These are phyloP conservation scores for Mus spretus DNA, from an alignment of 2,797 vertebrate species.

Conservation along the genomic window DNA sequence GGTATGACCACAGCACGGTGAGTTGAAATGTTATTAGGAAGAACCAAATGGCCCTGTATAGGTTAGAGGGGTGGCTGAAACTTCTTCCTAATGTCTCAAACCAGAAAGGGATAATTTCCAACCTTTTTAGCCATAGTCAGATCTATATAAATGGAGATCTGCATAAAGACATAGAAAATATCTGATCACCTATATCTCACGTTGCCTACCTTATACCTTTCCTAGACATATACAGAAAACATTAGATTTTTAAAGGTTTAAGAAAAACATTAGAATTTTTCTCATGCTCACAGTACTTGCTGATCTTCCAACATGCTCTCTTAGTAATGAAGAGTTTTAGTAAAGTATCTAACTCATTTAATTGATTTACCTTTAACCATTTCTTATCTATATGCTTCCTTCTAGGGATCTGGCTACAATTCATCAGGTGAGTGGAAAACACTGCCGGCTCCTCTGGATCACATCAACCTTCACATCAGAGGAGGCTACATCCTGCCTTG, in stretches of 20 bases:
- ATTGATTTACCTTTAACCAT: background rate
- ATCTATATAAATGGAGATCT: background rate
- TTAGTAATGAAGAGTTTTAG: background rate
- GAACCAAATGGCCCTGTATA: background rate
- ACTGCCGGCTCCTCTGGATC: slow-evolving; percentile 90
- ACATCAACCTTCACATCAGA: slow-evolving; percentile 95
- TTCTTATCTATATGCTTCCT: background rate
- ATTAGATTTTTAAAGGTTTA: background rate
- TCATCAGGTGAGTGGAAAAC: background rate
- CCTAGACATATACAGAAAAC: background rate
- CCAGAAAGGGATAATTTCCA: background rate
- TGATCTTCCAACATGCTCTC: background rate
- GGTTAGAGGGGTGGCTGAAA: background rate
- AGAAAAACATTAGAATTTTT: background rate
- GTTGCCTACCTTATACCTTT: fast-evolving
- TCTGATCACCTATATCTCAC: background rate
- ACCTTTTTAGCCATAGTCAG: background rate
- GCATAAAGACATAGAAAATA: background rate
- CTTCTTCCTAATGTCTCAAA: background rate
- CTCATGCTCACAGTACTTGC: background rate
- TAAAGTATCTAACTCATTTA: background rate
- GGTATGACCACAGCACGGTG: slow-evolving; percentile 95
- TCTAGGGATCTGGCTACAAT: slow-evolving; percentile 85
- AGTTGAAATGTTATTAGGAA: slow-evolving; percentile 81
- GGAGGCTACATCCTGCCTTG: slow-evolving; percentile 94